Percentiles rank a stretch among this genome's conserved stretches.
phyloP scores from a whole-genome alignment of 2,888 invertebrate species.

The Rhabditophanes sp. region DNA sequence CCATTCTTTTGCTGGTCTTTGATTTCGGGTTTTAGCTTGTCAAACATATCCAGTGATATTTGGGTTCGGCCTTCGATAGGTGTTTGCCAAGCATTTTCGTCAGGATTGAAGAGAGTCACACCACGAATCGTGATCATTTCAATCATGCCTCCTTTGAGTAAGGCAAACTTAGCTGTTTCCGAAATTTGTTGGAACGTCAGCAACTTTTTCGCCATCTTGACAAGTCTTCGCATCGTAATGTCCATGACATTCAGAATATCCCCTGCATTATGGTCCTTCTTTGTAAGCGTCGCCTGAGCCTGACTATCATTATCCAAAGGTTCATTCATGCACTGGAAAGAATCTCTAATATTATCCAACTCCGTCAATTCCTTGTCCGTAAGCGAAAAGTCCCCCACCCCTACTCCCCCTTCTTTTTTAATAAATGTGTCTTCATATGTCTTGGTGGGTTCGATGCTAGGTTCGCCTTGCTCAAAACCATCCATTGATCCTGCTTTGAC shows the following conservation, averaged over 20 bases:
- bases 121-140: constrained; percentile 38
- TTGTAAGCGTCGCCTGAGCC: constrained; percentile 6
- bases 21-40: constrained; percentile 22
- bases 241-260: constrained; percentile 42
- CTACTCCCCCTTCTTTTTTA: too few species aligned
- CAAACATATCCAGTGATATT: constrained; percentile 31
- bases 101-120: constrained; percentile 26
- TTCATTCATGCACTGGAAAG: constrained; percentile 34
- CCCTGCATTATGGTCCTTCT: constrained; percentile 21
- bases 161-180: constrained; percentile 36
- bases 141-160: constrained; percentile 39
- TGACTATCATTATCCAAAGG: constrained; percentile 19
- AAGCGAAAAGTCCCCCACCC: constrained; percentile 23
- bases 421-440: too few species aligned
- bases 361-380: constrained; percentile 27
- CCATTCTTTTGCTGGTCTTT: constrained; percentile 19
- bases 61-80: constrained; percentile 11
- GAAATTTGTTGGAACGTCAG: constrained; percentile 30
- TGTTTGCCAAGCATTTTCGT: constrained; percentile 24
- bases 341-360: constrained; percentile 22
- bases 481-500: too few species aligned
- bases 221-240: constrained; percentile 37
- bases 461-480: too few species aligned
- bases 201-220: constrained; percentile 35
- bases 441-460: too few species aligned